Evolutionary conservation across 1,140 invertebrate genomes (phyloP), one percentile per base, ranked within the genome.

Genomic region (Danaus melanippus): DNA sequence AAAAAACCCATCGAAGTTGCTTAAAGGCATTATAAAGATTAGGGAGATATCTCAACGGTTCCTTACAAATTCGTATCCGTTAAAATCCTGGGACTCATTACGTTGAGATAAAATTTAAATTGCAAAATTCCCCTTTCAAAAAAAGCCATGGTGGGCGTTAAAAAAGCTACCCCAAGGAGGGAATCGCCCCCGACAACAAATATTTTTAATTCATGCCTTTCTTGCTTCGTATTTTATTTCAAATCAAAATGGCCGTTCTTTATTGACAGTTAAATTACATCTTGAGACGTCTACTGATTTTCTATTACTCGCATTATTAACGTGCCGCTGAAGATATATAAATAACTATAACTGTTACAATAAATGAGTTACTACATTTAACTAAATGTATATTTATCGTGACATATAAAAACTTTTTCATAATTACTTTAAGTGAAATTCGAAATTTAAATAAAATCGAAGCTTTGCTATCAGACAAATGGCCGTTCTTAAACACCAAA

Each of bases 31-130:
- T 53, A 45, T 48, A 55, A 58, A 63, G 61, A 63, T 59, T 60
- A 60, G 32, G 12, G 46, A 50, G 52, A 60, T 49, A 60, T 54
- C 55, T 60, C 42, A 43, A 10, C 42, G 42, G 42, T 44, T 48
- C 49, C 50, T 55, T 65, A 58, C 59, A 62, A 58, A 67, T 65
- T 55, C 58, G 64, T 60, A 65, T 66, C 61, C 66, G 63, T 63
- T 62, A 64, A 67, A 62, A 65, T 66, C 59, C 67, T 61, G 65
- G 62, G 64, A 67, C 66, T 82, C 73, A 80, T 80, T 80, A 76
- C 65, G 68, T 44, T 71, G 73, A 79, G 78, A 81, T 81, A 78
- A 81, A 79, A 83, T 83, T 83, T 83, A 78, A 80, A 83, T 83
- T 81, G 76, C 76, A 79, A 80, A 78, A 61, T 54, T 69, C 59